phyloP scores from a whole-genome alignment of 2,113 vertebrate species.

The Speoplatyrhinus poulsoni region DNA sequence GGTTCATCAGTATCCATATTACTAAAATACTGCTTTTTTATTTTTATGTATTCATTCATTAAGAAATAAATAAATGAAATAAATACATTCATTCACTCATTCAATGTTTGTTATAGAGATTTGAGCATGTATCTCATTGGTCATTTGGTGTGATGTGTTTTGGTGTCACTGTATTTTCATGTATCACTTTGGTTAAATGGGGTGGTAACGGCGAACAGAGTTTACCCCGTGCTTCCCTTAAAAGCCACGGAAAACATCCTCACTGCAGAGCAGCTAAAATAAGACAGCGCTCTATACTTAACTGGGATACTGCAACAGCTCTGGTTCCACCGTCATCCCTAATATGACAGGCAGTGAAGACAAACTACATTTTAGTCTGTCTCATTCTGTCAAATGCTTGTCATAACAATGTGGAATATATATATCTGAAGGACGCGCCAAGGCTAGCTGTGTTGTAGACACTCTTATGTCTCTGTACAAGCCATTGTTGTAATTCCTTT shows the following conservation, averaged over 20 bases:
- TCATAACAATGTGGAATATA: constrained; percentile 18
- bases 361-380: constrained; percentile 29
- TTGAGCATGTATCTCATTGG: neutral
- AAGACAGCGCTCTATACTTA: constrained; percentile 71
- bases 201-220: neutral
- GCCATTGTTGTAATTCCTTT: constrained; percentile 16
- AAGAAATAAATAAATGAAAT: no score
- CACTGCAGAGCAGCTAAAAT: constrained; percentile 55
- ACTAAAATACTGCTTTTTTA: neutral
- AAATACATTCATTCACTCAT: neutral
- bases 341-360: constrained; percentile 28
- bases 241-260: constrained; percentile 53
- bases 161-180: constrained; percentile 24
- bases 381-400: constrained; percentile 21
- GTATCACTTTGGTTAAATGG: constrained; percentile 1
- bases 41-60: neutral
- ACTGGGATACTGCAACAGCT: constrained; percentile 65
- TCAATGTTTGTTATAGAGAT: neutral
- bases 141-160: constrained; percentile 24
- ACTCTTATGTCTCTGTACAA: constrained; percentile 19
- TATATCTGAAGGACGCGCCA: constrained; percentile 11
- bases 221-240: constrained; percentile 17
- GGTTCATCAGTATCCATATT: no score
- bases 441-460: constrained; percentile 3
- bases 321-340: constrained; percentile 55